A percentile compares a stretch with the other conserved stretches of the same genome.
These are phyloP conservation scores for Albula goreensis DNA, from an alignment of 2,113 vertebrate genomes.

Conservation along the genomic window DNA sequence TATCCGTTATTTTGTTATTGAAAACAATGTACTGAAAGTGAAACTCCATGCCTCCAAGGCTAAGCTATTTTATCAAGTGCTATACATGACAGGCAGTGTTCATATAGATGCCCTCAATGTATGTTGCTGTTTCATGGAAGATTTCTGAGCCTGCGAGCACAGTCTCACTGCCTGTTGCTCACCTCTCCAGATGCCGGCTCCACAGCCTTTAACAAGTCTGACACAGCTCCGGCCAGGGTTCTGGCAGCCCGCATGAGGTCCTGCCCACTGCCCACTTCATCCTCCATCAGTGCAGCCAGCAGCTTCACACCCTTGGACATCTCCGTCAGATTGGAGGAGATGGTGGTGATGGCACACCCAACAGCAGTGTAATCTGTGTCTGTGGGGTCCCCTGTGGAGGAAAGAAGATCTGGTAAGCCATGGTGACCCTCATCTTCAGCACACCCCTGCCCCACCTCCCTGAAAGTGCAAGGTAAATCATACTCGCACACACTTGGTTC, in stretches of 20 bases:
- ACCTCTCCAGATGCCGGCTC: constrained; percentile 94
- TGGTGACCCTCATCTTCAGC: not conserved
- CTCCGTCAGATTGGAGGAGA: constrained; percentile 97
- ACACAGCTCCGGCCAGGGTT: constrained; percentile 89
- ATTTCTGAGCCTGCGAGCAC: not conserved
- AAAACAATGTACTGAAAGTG: too few species aligned
- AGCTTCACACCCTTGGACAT: constrained; percentile 98
- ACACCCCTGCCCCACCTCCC: not conserved
- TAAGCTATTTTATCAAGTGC: not conserved
- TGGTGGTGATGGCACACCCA: constrained; percentile 97
- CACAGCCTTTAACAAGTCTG: constrained; percentile 91
- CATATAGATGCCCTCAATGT: not conserved
- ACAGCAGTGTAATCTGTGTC: constrained; percentile 97
- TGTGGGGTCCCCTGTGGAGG: constrained; percentile 83
- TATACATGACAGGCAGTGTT: not conserved
- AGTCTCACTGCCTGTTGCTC: constrained; percentile 38
- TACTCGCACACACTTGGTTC: not conserved
- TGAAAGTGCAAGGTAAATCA: not conserved
- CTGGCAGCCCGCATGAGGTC: constrained; percentile 92
- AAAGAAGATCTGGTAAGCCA: not conserved
- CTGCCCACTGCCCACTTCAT: constrained; percentile 92
- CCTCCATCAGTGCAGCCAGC: constrained; percentile 93
- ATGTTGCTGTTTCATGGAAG: too few species aligned
- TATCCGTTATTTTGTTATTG: too few species aligned
- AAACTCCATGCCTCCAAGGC: not conserved